Conservation (phyloP, 2,888 invertebrate species). For the Philonicus albiceps region DNA sequence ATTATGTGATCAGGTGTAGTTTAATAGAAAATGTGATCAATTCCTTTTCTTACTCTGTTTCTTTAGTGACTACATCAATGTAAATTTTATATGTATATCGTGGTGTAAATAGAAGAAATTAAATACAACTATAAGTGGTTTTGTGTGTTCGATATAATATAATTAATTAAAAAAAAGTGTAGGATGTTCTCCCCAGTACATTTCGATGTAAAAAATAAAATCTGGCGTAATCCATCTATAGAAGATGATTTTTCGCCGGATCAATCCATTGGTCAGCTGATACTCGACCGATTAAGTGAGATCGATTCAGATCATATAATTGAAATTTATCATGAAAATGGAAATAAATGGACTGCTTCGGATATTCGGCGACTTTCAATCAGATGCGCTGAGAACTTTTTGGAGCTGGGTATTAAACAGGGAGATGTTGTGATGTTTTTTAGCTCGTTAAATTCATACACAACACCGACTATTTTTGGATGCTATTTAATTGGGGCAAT, state of each 20-base stretch:
- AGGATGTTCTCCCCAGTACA: background rate
- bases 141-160: background rate
- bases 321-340: slow-evolving; percentile 55
- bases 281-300: background rate
- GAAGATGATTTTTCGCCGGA: background rate
- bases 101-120: background rate
- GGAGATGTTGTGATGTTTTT: slow-evolving; percentile 59
- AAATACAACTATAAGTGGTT: background rate
- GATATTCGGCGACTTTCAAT: slow-evolving; percentile 57
- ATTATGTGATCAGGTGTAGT: background rate
- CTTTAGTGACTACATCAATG: background rate
- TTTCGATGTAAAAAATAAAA: background rate
- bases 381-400: background rate
- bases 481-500: slow-evolving; percentile 57
- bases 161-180: background rate
- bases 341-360: slow-evolving; percentile 55
- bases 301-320: background rate
- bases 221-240: background rate
- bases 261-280: background rate
- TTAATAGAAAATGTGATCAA: background rate
- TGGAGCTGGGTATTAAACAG: slow-evolving; percentile 53
- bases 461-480: slow-evolving; percentile 57
- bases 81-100: background rate
- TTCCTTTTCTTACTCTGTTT: background rate
- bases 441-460: slow-evolving; percentile 56